These are phyloP conservation scores for Lordiphosa andalusiaca DNA, from an alignment of 2,888 invertebrate genomes.

Conservation along the genomic window DNA sequence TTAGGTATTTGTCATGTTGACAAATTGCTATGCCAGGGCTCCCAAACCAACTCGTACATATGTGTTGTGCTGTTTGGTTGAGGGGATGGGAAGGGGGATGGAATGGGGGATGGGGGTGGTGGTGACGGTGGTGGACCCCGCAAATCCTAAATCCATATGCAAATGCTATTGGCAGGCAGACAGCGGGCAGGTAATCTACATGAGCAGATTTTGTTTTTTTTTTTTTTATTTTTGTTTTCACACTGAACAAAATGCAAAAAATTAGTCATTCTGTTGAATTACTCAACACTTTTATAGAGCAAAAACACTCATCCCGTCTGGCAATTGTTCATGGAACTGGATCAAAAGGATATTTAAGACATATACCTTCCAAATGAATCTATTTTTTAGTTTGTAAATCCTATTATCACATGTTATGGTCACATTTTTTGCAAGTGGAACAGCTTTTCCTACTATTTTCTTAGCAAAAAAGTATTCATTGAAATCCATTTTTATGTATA, in stretches of 20 bases:
- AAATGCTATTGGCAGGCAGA: conserved; percentile 46
- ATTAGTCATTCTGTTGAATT: no score
- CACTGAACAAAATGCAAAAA: conserved; percentile 20
- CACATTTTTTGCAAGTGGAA: no score
- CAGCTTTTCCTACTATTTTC: no score
- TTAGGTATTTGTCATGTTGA: conserved; percentile 56
- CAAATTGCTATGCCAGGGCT: conserved; percentile 55
- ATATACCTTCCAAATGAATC: no score
- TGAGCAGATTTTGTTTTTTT: conserved; percentile 32
- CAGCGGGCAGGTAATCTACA: conserved; percentile 40
- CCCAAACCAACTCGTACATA: conserved; percentile 17
- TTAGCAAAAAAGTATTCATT: no score
- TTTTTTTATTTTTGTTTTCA: conserved; percentile 7
- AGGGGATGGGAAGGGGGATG: neutral
- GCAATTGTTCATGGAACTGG: no score
- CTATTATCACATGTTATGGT: no score
- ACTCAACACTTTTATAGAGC: no score
- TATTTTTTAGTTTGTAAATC: no score
- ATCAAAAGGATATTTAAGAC: no score
- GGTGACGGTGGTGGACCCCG: conserved; percentile 16
- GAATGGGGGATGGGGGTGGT: neutral
- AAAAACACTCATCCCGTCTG: no score
- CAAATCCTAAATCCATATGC: conserved; percentile 48
- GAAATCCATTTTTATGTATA: no score
- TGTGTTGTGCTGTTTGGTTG: conserved; percentile 8